Evolutionary conservation across 2,888 invertebrate species (phyloP), one percentile per base, ranked within the genome.

Genomic region (Phortica okadai): DNA sequence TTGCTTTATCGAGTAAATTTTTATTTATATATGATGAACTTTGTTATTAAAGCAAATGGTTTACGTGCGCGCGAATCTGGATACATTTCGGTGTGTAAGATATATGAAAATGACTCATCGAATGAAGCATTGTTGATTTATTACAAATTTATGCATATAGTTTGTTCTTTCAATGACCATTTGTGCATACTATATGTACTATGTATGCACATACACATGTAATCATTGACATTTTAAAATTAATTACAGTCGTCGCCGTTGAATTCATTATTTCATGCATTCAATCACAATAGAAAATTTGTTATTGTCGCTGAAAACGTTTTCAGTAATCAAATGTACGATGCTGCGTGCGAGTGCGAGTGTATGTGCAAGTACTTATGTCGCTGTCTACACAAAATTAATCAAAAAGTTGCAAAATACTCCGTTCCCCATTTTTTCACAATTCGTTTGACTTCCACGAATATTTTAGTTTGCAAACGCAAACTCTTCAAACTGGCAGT

Each of bases 351-450:
- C 16, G 25, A 59, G 25, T 25, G n/a, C n/a, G 16, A 33, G 50
- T 79, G 80, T 80, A 79, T 83, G 83, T 87, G 88, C 89, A 89
- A 87, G 82, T 81, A 77, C 79, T 85, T 86, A 85, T 89, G 88
- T 83, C 89, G 89, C 89, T 88, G 89, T 90, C 89, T 89, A 88
- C 87, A 75, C 78, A 78, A 84, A 82, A 89, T 90, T 88, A 90
- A 88, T 89, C 89, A 90, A 84, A 84, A 80, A 76, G 80, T 79
- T 77, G 76, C 62, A 66, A 80, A 73, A 76, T 76, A 14, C 33
- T 44, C 16, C 44, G n/a, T 67, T 16, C 58, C 16, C 66, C 42
- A 66, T 25, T 44, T 44, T n/a, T 44, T 14, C n/a, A 11, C 7
- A 16, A 41, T 67, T 44, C 44, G 42, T 7, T 66, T 42, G 6